Percentiles rank a stretch among this genome's conserved stretches.
Conservation (phyloP, 2,888 invertebrate genomes). For the Charanyca ferruginea region DNA sequence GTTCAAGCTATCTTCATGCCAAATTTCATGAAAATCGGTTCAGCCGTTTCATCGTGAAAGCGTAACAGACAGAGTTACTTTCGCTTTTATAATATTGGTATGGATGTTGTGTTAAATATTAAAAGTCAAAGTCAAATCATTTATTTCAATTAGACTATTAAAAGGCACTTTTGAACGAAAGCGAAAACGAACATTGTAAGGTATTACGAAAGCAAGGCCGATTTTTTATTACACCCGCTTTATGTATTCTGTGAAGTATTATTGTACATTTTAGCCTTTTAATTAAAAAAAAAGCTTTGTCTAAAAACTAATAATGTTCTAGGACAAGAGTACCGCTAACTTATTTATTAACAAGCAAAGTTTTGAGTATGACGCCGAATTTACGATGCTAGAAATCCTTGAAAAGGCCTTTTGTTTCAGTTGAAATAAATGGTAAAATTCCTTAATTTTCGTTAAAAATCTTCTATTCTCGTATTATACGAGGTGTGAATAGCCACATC, state of each 20-base stretch:
- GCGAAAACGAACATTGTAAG: too few relatives aligned
- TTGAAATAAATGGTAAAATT: not conserved
- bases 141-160: too few relatives aligned
- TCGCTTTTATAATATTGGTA: too few relatives aligned
- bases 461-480: not conserved
- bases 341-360: slow-evolving; percentile 21
- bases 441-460: not conserved
- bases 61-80: too few relatives aligned
- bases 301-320: slow-evolving; percentile 15
- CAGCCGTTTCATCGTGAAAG: too few relatives aligned
- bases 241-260: not conserved
- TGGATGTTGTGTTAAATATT: too few relatives aligned
- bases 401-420: slow-evolving; percentile 18
- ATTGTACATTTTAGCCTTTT: not conserved
- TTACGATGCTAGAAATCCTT: not conserved
- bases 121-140: too few relatives aligned
- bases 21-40: too few relatives aligned
- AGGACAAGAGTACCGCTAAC: not conserved
- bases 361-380: slow-evolving; percentile 2
- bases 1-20: too few relatives aligned
- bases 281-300: slow-evolving; percentile 13
- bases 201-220: too few relatives aligned
- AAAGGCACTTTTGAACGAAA: too few relatives aligned
- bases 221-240: not conserved
- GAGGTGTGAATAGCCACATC: not conserved